Evolutionary conservation across 2,113 vertebrate genomes (phyloP), one percentile per base, ranked within the genome.

Genomic region (Anser brachyrhynchus): DNA sequence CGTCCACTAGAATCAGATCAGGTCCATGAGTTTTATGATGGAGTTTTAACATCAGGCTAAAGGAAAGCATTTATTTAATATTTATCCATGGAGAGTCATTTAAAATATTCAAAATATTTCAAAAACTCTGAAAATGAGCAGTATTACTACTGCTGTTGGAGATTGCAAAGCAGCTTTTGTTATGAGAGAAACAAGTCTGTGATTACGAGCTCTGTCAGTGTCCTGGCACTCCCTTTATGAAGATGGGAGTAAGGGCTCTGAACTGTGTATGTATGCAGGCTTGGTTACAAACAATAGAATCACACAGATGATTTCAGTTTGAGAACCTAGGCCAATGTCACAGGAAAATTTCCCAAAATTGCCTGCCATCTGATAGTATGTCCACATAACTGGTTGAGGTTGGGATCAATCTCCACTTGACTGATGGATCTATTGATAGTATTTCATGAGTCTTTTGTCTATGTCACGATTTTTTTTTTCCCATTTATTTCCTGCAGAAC

Each of bases 291-390:
- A 22, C 9, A 69, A 23, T 8, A 64, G 1, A 11, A 69, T 39
- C 28, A 41, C 25, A 33, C 7, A 8, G 21, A 20, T 35, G 64
- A 79, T 54, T 59, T 11, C 26, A 58, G 14, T 33, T 84, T 0
- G 0, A 26, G 21, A 59, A 26, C 5, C 15, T 41, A 3, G 41
- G 28, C 19, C n/a, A 2, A 2, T 26, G 20, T n/a, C 25, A 52
- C 2, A 58, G n/a, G 39, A 46, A 52, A 2, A 21, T 74, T 69
- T 52, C 20, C 5, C 28, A 66, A 72, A 76, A 28, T 43, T 37
- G 2, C 13, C 19, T 62, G 16, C 9, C 1, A 14, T 29, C 6
- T 0, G 1, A 57, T 37, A 55, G 8, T 7, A 8, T 82, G 20
- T 55, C 13, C 26, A 44, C n/a, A 22, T 51, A 29, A 73, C 18